Conservation (phyloP, 2,113 vertebrate genomes). For the Pimephales promelas region DNA sequence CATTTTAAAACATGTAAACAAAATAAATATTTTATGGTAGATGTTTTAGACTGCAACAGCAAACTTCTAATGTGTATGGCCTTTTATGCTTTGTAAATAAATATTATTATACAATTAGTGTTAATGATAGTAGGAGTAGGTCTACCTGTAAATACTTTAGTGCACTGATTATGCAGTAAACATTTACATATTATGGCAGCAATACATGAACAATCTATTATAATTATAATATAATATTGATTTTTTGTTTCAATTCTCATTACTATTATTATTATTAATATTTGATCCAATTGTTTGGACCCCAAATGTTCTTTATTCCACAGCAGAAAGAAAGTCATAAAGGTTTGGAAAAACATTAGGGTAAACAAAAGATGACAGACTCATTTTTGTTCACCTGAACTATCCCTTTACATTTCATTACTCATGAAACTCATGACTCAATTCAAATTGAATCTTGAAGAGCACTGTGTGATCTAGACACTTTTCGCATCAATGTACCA, state of each 20-base stretch:
- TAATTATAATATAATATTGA: no score
- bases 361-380: background rate
- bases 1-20: background rate
- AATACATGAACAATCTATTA: no score
- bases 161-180: background rate
- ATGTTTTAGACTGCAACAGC: background rate
- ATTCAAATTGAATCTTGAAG: constrained; percentile 10
- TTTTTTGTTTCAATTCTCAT: no score
- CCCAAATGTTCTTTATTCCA: no score
- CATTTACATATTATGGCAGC: background rate
- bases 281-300: no score
- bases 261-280: no score
- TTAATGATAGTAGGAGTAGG: background rate
- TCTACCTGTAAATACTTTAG: background rate
- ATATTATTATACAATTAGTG: background rate
- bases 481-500: background rate
- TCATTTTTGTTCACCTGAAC: background rate
- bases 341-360: background rate
- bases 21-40: background rate
- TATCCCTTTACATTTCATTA: background rate
- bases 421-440: background rate
- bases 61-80: background rate
- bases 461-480: background rate
- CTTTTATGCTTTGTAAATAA: background rate
- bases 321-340: no score